These are phyloP conservation scores for Loriculus beryllinus DNA, from an alignment of 2,797 vertebrate species.

Conservation along the genomic window DNA sequence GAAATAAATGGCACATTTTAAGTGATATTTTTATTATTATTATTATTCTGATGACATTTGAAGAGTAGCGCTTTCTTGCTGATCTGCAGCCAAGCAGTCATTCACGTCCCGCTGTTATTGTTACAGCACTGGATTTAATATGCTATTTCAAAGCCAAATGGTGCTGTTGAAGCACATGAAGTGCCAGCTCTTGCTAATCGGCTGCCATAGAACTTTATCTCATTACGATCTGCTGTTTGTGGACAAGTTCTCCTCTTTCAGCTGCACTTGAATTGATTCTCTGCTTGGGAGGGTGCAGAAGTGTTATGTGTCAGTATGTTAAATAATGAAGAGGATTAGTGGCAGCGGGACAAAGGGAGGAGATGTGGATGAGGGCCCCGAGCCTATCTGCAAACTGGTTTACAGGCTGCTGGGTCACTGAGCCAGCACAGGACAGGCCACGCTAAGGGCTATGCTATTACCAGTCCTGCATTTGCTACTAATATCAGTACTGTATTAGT, in stretches of 20 bases:
- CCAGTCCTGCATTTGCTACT: not conserved
- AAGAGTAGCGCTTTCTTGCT: not conserved
- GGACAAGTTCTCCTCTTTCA: conserved; percentile 25
- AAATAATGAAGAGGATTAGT: conserved; percentile 11
- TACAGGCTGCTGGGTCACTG: not conserved
- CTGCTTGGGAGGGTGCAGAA: not conserved
- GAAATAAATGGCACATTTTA: not conserved
- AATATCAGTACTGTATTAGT: not conserved
- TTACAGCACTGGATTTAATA: not conserved
- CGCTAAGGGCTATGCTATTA: not conserved
- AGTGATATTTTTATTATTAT: rapidly evolving
- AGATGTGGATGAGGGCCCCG: not conserved
- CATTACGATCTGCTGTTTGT: not conserved
- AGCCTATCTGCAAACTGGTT: not conserved
- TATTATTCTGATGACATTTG: rapidly evolving
- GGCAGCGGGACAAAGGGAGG: not conserved
- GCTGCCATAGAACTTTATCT: not conserved
- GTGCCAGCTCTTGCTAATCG: not conserved
- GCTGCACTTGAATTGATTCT: not conserved
- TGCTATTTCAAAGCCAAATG: not conserved
- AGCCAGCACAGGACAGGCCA: not conserved
- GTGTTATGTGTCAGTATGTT: not conserved
- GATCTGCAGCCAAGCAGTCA: not conserved
- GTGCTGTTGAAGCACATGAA: not conserved
- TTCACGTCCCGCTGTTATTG: rapidly evolving